Evolutionary conservation across 2,888 invertebrate species (phyloP).

Genomic region (Gisinianus flammeolus): DNA sequence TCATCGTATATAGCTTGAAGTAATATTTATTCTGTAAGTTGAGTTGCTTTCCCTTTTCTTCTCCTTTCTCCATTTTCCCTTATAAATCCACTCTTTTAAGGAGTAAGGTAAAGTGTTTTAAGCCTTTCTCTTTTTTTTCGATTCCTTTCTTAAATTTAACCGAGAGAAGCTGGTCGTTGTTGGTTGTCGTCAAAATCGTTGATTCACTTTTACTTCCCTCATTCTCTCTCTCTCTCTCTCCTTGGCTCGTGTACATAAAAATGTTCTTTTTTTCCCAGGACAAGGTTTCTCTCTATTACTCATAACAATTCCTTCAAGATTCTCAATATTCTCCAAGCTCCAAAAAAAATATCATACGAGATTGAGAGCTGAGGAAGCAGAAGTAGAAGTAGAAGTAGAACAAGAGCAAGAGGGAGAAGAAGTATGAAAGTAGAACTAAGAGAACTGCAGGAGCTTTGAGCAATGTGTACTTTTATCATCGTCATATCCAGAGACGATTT

Average conservation of each 20-base stretch:
- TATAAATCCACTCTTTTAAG: neutral
- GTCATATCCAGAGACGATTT: conserved; percentile 25
- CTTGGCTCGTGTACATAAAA: too few species aligned
- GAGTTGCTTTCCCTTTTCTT: neutral
- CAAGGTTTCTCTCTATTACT: neutral
- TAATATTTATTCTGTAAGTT: neutral
- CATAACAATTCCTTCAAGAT: neutral
- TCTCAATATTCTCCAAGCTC: neutral
- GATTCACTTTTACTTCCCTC: neutral
- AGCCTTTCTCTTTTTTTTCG: neutral
- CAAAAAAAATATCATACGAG: neutral
- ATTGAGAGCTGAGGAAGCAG: neutral
- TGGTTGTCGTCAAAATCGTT: neutral
- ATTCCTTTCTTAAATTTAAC: neutral
- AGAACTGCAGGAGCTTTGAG: neutral
- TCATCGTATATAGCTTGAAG: too few species aligned
- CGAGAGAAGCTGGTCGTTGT: neutral
- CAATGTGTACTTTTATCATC: conserved; percentile 21
- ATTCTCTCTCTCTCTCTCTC: neutral
- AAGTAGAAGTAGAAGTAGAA: too few species aligned
- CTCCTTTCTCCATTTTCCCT: neutral
- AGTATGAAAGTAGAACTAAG: too few species aligned
- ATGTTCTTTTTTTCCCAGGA: neutral
- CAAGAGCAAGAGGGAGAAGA: too few species aligned
- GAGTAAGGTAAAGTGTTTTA: neutral